These are phyloP conservation scores for Drosophila lacicola DNA, from an alignment of 2,888 invertebrate species.

Conservation along the genomic window DNA sequence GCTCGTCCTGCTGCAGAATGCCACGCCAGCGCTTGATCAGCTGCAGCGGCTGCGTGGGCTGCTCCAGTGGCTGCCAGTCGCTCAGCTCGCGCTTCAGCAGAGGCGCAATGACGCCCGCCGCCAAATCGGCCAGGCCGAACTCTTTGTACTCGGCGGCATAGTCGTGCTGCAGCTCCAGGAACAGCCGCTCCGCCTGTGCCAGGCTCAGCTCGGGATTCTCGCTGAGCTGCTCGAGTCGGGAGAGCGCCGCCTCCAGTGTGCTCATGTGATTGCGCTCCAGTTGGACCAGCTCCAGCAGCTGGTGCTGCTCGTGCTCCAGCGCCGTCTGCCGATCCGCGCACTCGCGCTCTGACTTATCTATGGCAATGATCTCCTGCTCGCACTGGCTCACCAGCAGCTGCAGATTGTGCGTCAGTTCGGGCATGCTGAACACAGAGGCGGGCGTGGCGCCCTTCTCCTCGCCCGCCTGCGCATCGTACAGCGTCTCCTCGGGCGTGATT, in stretches of 20 bases:
- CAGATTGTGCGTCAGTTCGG: conserved; percentile 96
- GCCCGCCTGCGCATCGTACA: conserved; percentile 88
- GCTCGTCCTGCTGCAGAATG: conserved; percentile 85
- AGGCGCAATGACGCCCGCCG: conserved; percentile 93
- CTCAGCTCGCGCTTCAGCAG: conserved; percentile 91
- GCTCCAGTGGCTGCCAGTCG: conserved; percentile 92
- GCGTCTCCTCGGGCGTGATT: conserved; percentile 86
- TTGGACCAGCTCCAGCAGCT: conserved; percentile 88
- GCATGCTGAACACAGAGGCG: conserved; percentile 89
- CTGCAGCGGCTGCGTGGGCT: conserved; percentile 88
- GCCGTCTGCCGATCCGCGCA: conserved; percentile 92
- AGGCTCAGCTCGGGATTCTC: conserved; percentile 83
- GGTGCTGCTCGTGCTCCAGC: conserved; percentile 91
- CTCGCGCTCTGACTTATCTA: conserved; percentile 91
- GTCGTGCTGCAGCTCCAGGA: conserved; percentile 86
- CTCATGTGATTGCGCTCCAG: conserved; percentile 91
- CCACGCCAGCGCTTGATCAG: conserved; percentile 90
- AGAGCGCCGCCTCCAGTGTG: conserved; percentile 89
- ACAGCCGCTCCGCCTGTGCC: conserved; percentile 85
- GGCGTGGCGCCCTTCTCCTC: conserved; percentile 24
- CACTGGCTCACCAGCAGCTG: conserved; percentile 96
- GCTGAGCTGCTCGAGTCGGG: conserved; percentile 87
- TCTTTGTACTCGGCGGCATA: conserved; percentile 92
- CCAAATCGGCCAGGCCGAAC: conserved; percentile 93
- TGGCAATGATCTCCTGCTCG: conserved; percentile 97